Conservation (phyloP, 2,113 vertebrate genomes). For the Tychaedon coryphoeus region DNA sequence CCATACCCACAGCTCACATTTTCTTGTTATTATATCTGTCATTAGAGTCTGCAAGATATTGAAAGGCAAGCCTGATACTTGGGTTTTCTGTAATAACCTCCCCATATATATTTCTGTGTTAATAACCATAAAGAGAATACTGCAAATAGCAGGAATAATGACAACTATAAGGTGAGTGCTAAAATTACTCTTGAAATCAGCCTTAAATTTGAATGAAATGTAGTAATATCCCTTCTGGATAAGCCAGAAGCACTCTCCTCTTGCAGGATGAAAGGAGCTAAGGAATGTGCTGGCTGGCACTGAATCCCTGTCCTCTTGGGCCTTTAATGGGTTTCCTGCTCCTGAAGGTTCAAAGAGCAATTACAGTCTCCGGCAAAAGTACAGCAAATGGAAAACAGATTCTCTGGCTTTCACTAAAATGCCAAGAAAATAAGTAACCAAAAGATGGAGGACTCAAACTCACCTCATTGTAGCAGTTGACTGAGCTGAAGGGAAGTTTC, state of each 20-base stretch:
- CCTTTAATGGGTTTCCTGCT: conserved; percentile 76
- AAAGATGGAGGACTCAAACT: conserved; percentile 48
- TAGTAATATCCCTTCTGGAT: conserved; percentile 17
- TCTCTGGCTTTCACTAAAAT: conserved; percentile 57
- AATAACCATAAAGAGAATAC: not conserved
- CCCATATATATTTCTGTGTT: not conserved
- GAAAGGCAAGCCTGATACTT: not conserved
- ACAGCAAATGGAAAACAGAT: conserved; percentile 79
- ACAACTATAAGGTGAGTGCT: conserved; percentile 6
- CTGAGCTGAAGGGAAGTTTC: not conserved
- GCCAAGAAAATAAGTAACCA: conserved; percentile 52
- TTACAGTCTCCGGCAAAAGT: conserved; percentile 71
- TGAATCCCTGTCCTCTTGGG: conserved; percentile 61
- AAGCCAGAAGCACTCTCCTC: conserved; percentile 28
- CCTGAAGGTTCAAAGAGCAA: conserved; percentile 74
- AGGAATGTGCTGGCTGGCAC: conserved; percentile 71
- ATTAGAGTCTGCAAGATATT: not conserved
- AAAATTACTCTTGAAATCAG: conserved; percentile 39
- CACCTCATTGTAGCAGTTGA: not conserved
- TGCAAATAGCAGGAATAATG: not conserved
- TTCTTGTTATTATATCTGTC: not conserved
- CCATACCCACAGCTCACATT: not conserved
- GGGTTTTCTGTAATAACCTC: not conserved
- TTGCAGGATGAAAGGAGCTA: conserved; percentile 65
- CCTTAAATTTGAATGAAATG: conserved; percentile 23